Base-by-base conservation (phyloP, 1,140 invertebrate species). In the Bombus waltoni region DNA sequence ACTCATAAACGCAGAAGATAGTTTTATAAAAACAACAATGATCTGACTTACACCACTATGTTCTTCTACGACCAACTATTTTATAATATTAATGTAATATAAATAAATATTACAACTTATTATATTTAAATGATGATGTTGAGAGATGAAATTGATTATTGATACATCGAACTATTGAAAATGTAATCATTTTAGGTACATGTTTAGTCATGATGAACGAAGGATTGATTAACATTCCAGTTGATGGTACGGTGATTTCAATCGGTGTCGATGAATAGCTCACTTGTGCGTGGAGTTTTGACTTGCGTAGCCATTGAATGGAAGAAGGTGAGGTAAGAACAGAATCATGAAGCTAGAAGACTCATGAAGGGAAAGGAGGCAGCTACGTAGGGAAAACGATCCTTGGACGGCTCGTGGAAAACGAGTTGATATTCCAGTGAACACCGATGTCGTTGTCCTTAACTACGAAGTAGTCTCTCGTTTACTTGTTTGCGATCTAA, bases 361-460 rank as follows among this genome's bases (percentile, higher is more conserved):
- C 6, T 22, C 47, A 53, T 22, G 18, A 53, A 59, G 32, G 25
- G 81, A 40, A 38, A 32, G 40, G 71, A 72, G 40, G 18, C 10
- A 40, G n/a, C 25, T 68, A 81, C 81, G 89, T 71, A 85, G 75
- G 81, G 85, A 82, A 87, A 90, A 90, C 88, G 79, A 72, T 73
- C 81, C 85, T 74, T 70, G 79, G 86, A 82, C 65, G 82, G 83
- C 76, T 90, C 78, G 81, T 88, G 88, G 91, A 93, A 92, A 93
- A 90, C 89, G 90, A 92, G 86, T 88, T 89, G 90, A 88, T 88
- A 93, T 92, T 92, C 91, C 89, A 86, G 74, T 84, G 81, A 91
- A 88, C 88, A 87, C 85, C 91, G 91, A 92, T 90, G 87, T 87
- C 73, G 84, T 78, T 78, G 83, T 85, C 73, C 83, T 83, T 86